Conservation (phyloP, 2,797 vertebrate genomes). For the Hirundo rustica region DNA sequence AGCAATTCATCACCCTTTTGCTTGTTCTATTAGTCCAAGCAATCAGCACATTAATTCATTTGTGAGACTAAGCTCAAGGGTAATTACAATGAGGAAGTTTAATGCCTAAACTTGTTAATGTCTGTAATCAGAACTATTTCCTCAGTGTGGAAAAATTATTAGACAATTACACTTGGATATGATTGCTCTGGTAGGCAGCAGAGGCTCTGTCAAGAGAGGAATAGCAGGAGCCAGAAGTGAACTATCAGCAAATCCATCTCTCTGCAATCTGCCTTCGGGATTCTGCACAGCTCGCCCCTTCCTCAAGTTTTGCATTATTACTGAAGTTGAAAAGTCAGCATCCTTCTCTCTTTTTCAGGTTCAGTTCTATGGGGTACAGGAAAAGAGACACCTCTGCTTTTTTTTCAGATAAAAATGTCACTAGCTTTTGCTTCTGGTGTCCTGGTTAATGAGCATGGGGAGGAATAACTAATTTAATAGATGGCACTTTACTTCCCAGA, state of each 20-base stretch:
- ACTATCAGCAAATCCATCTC: constrained; percentile 54
- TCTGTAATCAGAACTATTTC: constrained; percentile 80
- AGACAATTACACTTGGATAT: constrained; percentile 76
- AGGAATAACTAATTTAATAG: not conserved
- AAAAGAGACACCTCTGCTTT: not conserved
- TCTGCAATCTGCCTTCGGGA: not conserved
- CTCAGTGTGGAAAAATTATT: constrained; percentile 77
- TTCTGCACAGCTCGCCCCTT: not conserved
- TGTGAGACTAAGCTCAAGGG: constrained; percentile 81
- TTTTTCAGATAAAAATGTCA: not conserved
- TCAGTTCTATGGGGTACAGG: not conserved
- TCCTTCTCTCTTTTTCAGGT: constrained; percentile 5
- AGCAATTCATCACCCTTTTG: constrained; percentile 88
- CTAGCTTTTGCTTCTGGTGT: not conserved
- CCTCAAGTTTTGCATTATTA: not conserved
- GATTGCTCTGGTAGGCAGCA: constrained; percentile 74
- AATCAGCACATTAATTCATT: constrained; percentile 82
- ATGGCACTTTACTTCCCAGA: not conserved
- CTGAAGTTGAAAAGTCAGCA: constrained; percentile 22
- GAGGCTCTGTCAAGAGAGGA: constrained; percentile 63
- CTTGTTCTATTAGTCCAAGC: constrained; percentile 77
- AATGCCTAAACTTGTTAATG: constrained; percentile 78
- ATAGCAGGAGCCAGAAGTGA: constrained; percentile 47
- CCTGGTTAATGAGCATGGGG: not conserved
- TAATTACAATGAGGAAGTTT: constrained; percentile 79